Evolutionary conservation across 2,888 invertebrate genomes (phyloP).

Genomic region (Drosophila infuscata): DNA sequence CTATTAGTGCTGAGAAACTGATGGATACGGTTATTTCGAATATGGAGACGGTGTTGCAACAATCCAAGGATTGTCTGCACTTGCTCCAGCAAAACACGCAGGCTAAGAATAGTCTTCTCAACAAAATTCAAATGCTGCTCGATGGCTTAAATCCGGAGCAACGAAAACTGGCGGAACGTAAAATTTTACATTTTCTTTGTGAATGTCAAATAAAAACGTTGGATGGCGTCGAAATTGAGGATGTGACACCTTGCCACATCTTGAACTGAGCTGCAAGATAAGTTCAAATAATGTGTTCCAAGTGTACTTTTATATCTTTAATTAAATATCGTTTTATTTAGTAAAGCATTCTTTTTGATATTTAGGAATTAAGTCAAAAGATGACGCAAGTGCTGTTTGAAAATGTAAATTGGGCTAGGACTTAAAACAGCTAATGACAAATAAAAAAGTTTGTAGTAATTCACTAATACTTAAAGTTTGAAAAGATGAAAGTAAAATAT

Average conservation of each 20-base stretch:
- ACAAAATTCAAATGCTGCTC: conserved; percentile 74
- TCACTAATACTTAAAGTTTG: neutral
- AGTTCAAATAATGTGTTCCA: conserved; percentile 7
- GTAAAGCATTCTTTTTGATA: neutral
- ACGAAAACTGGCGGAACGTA: conserved; percentile 73
- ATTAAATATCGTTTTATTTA: neutral
- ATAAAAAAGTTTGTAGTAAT: neutral
- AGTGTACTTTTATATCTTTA: conserved; percentile 23
- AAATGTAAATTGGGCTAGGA: neutral
- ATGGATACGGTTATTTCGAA: conserved; percentile 72
- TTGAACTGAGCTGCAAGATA: conserved; percentile 36
- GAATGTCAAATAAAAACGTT: conserved; percentile 82
- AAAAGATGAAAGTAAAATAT: neutral
- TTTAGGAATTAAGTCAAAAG: neutral
- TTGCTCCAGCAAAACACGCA: conserved; percentile 55
- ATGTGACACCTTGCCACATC: conserved; percentile 71
- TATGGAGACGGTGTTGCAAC: conserved; percentile 77
- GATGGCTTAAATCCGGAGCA: conserved; percentile 68
- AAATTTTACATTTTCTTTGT: conserved; percentile 82
- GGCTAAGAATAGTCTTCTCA: conserved; percentile 40
- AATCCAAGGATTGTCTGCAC: conserved; percentile 75
- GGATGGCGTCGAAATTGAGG: conserved; percentile 80
- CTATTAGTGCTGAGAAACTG: conserved; percentile 65
- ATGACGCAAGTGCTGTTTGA: neutral
- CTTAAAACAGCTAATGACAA: neutral